These are phyloP conservation scores for Pachypanchax playfairii DNA, from an alignment of 2,113 vertebrate species.

Conservation along the genomic window DNA sequence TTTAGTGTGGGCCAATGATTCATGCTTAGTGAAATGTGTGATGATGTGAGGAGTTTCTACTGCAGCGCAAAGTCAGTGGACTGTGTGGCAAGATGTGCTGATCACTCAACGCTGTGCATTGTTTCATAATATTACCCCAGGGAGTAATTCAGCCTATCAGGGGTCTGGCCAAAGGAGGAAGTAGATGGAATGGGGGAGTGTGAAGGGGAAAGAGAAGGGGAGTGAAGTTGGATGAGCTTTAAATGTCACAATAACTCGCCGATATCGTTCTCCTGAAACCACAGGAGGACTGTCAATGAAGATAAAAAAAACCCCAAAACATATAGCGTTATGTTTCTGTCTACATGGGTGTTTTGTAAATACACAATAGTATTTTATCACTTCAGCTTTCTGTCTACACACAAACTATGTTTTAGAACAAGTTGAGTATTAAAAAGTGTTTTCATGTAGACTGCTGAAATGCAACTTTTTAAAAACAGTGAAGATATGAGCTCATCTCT, in stretches of 20 bases:
- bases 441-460: too few species aligned
- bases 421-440: too few species aligned
- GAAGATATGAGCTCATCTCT: too few species aligned
- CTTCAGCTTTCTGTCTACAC: too few species aligned
- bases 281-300: slow-evolving; percentile 38
- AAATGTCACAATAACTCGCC: slow-evolving; percentile 64
- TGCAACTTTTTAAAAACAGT: too few species aligned
- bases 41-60: slow-evolving; percentile 68
- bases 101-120: slow-evolving; percentile 59
- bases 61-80: slow-evolving; percentile 63
- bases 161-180: slow-evolving; percentile 40
- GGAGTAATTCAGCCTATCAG: slow-evolving; percentile 65
- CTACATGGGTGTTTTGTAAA: too few species aligned
- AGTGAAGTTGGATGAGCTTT: slow-evolving; percentile 60
- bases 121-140: slow-evolving; percentile 64
- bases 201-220: slow-evolving; percentile 34
- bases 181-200: slow-evolving; percentile 18
- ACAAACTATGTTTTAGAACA: too few species aligned
- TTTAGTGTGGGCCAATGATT: slow-evolving; percentile 55
- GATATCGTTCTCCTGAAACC: slow-evolving; percentile 43
- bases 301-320: slow-evolving; percentile 41
- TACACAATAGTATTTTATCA: too few species aligned
- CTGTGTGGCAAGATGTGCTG: slow-evolving; percentile 56
- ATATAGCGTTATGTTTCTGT: too few species aligned
- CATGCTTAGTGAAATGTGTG: slow-evolving; percentile 68